Base-by-base conservation (phyloP, 2,888 invertebrate species). In the Lithodes maja region DNA sequence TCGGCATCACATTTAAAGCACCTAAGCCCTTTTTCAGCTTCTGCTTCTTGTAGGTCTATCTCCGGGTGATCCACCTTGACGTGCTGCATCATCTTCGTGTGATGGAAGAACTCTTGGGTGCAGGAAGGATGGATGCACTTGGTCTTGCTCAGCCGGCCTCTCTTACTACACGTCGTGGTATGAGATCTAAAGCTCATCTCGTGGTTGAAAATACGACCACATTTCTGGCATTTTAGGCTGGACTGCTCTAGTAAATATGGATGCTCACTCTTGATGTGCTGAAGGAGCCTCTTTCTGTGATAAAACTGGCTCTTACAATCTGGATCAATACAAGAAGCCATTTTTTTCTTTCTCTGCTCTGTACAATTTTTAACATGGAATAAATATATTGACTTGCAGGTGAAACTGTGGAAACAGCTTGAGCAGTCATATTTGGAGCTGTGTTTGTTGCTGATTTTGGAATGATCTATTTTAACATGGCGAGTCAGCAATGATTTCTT, bases 31-130 rank as follows among this genome's bases (percentile, higher is more conserved):
- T 74, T 53, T 49, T 49, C 75, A 54, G 33, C n/a, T 12, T 75
- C 55, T 3, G 53, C 9, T 12, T 84, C 33, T 15, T 33, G 61
- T 61, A 49, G 53, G 12, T 75, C 75, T 15, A 84, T 84, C 5
- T 84, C 84, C 7, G 84, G 84, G 54, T 84, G 84, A n/a, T 84
- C 84, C 49, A 49, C 75, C 5, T 15, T 54, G 5, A 84, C 15
- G 33, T 84, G 84, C 55, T 84, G 17, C n/a, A 54, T 55, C 54
- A 84, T 74, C 49, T 75, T 53, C 3, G 84, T 74, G 7, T 33
- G 71, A 9, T 84, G 84, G 75, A 84, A 84, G 15, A 75, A 84
- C 55, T 84, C 84, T 33, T 54, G 71, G 52, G 74, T 74, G 33
- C 84, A 84, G 17, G 84, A 74, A 12, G 84, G 54, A 3, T 74